Base-by-base conservation (phyloP, 2,113 vertebrate species). In the Aegithalos caudatus region DNA sequence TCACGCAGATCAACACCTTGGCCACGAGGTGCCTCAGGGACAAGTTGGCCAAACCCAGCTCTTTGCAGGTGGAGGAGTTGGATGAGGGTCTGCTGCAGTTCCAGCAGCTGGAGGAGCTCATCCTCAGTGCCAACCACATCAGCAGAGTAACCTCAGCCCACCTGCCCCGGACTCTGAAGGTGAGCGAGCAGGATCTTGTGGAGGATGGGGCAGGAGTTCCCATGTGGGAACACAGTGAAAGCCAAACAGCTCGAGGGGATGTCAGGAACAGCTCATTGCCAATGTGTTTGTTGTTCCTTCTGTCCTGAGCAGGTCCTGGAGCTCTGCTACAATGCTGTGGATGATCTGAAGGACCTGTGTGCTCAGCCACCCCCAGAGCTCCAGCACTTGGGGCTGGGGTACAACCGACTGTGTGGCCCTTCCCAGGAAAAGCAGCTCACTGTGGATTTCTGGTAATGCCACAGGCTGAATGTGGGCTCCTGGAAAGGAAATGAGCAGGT, bases 71-170 rank as follows among this genome's bases (percentile, higher is more conserved):
- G 33, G 97, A 90, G 16, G 93, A 97, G 48, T 95, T 99, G 1
- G 99, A 99, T 4, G 27, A 81, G 12, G 97, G 96, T 35, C 87
- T 99, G 80, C 85, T 99, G 85, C 98, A 56, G 74, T 99, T 99
- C 56, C 88, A 94, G 40, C 98, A 97, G 65, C 97, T 99, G 61
- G 98, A 99, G 91, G 98, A 99, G 84, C 73, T 99, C 67, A 62
- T 99, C 24, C 95, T 99, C 81, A 99, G 98, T 19, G 97, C 96
- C 56, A 99, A 99, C 90, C 70, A 47, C 14, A 98, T 99, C 95
- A 96, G 96, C 79, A 96, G 97, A 37, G 56, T 99, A 4, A 71
- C 95, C 16, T 97, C 97, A 0, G 62, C 88, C 50, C 97, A 98
- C 80, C 97, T 99, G 48, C 99, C 99, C 10, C 77, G 65, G 1